phyloP scores from a whole-genome alignment of 2,888 invertebrate genomes.

The Cremastinae sp. region DNA sequence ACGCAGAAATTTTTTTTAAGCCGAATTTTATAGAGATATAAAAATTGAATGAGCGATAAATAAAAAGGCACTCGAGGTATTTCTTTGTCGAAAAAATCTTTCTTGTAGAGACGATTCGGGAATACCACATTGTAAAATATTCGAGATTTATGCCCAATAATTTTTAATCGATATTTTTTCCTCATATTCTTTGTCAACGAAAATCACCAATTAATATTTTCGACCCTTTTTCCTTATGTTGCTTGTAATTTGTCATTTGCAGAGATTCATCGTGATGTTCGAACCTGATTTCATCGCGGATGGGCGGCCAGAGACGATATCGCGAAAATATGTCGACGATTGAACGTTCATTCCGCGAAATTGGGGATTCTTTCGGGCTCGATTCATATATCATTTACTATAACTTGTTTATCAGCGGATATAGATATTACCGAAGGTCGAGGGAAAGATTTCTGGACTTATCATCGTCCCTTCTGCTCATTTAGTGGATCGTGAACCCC shows the following conservation, averaged over 20 bases:
- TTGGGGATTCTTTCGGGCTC: constrained; percentile 11
- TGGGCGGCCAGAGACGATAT: constrained; percentile 10
- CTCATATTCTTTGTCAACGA: background rate
- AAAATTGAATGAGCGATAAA: constrained; percentile 47
- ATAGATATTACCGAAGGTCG: background rate
- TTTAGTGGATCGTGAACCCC: constrained; percentile 13
- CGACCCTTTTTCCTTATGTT: background rate
- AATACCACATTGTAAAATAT: too few relatives aligned
- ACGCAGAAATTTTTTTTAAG: background rate
- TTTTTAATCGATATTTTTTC: background rate
- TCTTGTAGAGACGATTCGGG: too few relatives aligned
- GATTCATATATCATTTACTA: constrained; percentile 21
- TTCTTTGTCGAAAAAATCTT: background rate
- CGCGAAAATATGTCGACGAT: constrained; percentile 6
- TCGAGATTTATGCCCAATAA: background rate
- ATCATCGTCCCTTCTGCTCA: constrained; percentile 28
- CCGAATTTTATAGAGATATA: constrained; percentile 36
- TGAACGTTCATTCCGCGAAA: constrained; percentile 26
- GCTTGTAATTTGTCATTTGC: constrained; percentile 14
- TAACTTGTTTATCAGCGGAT: background rate
- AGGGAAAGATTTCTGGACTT: constrained; percentile 23
- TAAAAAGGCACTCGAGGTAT: constrained; percentile 12
- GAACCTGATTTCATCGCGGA: background rate
- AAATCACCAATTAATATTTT: background rate
- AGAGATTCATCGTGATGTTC: background rate